These are phyloP conservation scores for Teinopalpus imperialis DNA, from an alignment of 2,888 invertebrate genomes.

Conservation along the genomic window DNA sequence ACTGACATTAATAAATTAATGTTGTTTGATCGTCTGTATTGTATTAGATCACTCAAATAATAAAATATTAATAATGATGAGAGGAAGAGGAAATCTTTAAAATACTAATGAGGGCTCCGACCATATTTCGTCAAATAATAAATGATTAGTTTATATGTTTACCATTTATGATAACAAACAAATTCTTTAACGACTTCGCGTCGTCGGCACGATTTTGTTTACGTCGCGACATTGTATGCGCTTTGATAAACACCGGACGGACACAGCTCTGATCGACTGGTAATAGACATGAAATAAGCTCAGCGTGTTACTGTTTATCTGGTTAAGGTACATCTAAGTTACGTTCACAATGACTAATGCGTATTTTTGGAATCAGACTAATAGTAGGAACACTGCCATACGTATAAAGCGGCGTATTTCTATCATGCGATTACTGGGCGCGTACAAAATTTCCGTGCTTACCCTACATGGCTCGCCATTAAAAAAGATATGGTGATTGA, in stretches of 20 bases:
- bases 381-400: constrained; percentile 41
- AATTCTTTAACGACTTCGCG: constrained; percentile 58
- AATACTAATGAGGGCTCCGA: no score
- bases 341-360: constrained; percentile 25
- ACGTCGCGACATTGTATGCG: constrained; percentile 52
- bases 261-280: constrained; percentile 37
- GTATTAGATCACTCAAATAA: no score
- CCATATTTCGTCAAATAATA: constrained; percentile 9
- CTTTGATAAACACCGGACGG: constrained; percentile 69
- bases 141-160: constrained; percentile 42
- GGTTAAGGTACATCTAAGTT: neutral
- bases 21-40: no score
- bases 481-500: constrained; percentile 44
- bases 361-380: constrained; percentile 27
- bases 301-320: neutral
- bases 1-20: no score
- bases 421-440: constrained; percentile 40
- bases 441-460: constrained; percentile 39
- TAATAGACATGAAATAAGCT: constrained; percentile 30
- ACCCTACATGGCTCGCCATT: constrained; percentile 41
- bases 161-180: constrained; percentile 64
- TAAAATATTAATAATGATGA: no score
- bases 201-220: constrained; percentile 57
- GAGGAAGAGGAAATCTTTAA: no score
- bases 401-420: constrained; percentile 41